Evolutionary conservation across 64 coral and sea anemone species (phyloP).

Genomic region (Porites lutea): DNA sequence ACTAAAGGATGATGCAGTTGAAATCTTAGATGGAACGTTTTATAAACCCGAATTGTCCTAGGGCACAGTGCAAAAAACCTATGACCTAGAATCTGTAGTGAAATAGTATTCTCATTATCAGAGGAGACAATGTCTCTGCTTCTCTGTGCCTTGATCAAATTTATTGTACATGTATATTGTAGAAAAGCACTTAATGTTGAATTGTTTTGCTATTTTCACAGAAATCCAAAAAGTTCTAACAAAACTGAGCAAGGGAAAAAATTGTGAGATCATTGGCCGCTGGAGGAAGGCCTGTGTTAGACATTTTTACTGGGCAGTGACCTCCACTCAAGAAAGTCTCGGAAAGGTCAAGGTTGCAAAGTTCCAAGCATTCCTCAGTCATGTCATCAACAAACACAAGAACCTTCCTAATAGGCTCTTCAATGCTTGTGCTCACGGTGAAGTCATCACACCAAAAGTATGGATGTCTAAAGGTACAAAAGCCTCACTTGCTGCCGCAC

Average conservation of each 20-base stretch:
- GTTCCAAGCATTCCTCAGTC: constrained; percentile 45
- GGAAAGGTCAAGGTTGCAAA: constrained; percentile 65
- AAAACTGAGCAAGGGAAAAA: constrained; percentile 67
- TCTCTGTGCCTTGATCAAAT: too few species aligned
- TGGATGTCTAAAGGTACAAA: constrained; percentile 66
- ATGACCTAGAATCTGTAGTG: too few species aligned
- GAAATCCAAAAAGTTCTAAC: constrained; percentile 68
- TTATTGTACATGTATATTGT: too few species aligned
- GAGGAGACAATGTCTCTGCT: too few species aligned
- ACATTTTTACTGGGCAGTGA: constrained; percentile 77
- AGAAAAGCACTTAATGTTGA: background rate
- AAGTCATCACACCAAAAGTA: constrained; percentile 9
- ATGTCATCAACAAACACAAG: constrained; percentile 39
- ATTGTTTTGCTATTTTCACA: background rate
- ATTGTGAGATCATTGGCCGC: constrained; percentile 42
- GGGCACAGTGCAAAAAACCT: too few species aligned
- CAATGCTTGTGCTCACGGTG: constrained; percentile 59
- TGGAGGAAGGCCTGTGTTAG: constrained; percentile 74
- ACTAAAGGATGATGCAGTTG: too few species aligned
- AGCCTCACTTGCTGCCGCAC: too few species aligned
- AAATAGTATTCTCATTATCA: too few species aligned
- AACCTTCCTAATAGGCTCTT: constrained; percentile 61
- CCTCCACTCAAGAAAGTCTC: constrained; percentile 34
- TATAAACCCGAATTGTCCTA: too few species aligned
- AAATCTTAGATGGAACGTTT: too few species aligned